Evolutionary conservation across 2,113 vertebrate species (phyloP).

Genomic region (Bos javanicus): DNA sequence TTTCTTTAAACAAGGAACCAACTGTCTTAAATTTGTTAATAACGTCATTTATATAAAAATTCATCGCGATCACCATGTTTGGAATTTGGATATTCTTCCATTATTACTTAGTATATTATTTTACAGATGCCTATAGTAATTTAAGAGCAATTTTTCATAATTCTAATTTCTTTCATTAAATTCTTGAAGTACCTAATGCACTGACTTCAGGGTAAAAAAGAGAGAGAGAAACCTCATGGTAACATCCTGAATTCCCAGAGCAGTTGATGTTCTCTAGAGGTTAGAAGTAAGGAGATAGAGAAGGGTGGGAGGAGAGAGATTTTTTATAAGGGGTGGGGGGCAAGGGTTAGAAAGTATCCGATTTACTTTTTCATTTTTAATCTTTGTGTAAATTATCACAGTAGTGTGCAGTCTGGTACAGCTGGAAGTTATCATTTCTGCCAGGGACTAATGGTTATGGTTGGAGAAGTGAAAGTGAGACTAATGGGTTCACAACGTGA

Average conservation of each 20-base stretch:
- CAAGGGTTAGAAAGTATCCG: background rate
- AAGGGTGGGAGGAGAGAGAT: background rate
- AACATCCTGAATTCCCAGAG: background rate
- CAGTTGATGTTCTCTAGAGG: background rate
- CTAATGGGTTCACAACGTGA: background rate
- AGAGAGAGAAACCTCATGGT: background rate
- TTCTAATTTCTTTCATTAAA: background rate
- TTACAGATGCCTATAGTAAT: background rate
- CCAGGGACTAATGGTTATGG: background rate
- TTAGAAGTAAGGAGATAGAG: background rate
- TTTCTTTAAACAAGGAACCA: background rate
- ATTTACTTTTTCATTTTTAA: background rate
- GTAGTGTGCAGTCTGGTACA: background rate
- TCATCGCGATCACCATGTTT: background rate
- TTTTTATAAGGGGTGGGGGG: background rate
- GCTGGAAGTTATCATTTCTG: conserved; percentile 21
- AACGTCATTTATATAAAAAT: background rate
- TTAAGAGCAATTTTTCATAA: background rate
- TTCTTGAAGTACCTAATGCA: background rate
- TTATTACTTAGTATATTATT: background rate
- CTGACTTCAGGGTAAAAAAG: background rate
- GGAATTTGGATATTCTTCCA: background rate
- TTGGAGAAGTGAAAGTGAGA: background rate
- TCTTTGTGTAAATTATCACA: background rate
- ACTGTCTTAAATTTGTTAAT: background rate